Percentiles rank a stretch among this genome's conserved stretches.
These are phyloP conservation scores for Phthorimaea operculella DNA, from an alignment of 1,140 invertebrate genomes.

Conservation along the genomic window DNA sequence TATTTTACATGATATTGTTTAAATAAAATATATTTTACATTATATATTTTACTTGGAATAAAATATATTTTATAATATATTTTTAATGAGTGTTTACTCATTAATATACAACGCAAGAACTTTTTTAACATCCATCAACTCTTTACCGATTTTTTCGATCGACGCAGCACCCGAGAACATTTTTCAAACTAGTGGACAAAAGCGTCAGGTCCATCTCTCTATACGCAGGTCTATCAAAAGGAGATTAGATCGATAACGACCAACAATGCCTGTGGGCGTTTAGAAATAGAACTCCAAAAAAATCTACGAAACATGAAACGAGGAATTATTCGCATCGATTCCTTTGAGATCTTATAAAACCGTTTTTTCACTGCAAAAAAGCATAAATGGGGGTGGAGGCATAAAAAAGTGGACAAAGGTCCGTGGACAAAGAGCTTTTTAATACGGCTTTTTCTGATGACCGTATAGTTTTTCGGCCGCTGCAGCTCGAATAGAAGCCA, in stretches of 20 bases:
- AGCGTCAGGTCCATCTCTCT: constrained; percentile 43
- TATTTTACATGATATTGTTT: no score
- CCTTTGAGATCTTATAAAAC: constrained; percentile 63
- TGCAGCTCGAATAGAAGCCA: neutral
- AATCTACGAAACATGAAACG: constrained; percentile 62
- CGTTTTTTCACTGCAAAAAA: constrained; percentile 64
- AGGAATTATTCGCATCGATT: constrained; percentile 67
- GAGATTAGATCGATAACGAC: constrained; percentile 60
- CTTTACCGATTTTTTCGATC: constrained; percentile 32
- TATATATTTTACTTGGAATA: no score
- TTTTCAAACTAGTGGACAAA: constrained; percentile 54
- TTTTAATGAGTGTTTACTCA: no score
- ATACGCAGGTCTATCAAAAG: constrained; percentile 61
- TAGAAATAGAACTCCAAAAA: constrained; percentile 40
- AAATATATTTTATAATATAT: no score
- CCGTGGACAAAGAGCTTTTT: constrained; percentile 45
- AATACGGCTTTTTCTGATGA: constrained; percentile 50
- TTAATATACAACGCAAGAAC: constrained; percentile 9
- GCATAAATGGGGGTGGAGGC: constrained; percentile 51
- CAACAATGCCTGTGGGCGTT: constrained; percentile 56
- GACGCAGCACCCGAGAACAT: constrained; percentile 18
- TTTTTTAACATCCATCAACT: constrained; percentile 39
- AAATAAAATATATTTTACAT: no score
- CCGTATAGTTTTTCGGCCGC: constrained; percentile 32
- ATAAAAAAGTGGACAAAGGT: constrained; percentile 61